Evolutionary conservation across 1,140 invertebrate genomes (phyloP), one percentile per base, ranked within the genome.

Genomic region (Ooceraea biroi): DNA sequence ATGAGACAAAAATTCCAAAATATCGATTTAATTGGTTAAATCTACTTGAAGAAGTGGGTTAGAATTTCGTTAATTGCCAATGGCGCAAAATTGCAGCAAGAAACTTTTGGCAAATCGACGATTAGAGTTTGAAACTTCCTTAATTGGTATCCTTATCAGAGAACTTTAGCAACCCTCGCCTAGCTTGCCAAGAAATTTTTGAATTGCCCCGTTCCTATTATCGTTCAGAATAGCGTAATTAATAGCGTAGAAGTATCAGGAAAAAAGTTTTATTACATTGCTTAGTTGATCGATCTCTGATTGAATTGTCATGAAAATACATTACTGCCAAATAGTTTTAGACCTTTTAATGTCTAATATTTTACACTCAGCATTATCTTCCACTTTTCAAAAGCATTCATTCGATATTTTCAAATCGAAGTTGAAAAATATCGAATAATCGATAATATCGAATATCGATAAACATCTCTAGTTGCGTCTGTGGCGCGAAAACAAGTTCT

Each of bases 181-280:
- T n/a, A 80, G 71, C 85, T 88, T 88, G 86, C 85, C 86, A 88
- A 88, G 85, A 88, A 88, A 78, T 88, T 80, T 87, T 88, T 85
- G 86, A 87, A 73, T 76, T 76, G 73, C 82, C 73, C 52, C 65
- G 30, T 80, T 87, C 71, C 72, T 50, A 66, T 52, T 60, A 74
- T 82, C 50, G 55, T 73, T 52, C n/a, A n/a, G n/a, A n/a, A n/a
- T n/a, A n/a, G n/a, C 41, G 11, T 7, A 36, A 57, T 78, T 68
- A 22, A 78, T 78, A 65, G 46, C 48, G 22, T 36, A 17, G 7
- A n/a, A 22, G 58, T 17, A 30, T 27, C 3, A 17, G 30, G 58
- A 30, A 50, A 22, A 30, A 52, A 30, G 65, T 82, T 19, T 60
- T 63, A 78, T 78, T 78, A 57, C 50, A 69, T 2, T 11, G 3